A percentile compares a stretch with the other conserved stretches of the same genome.
Conservation (phyloP, 2,797 vertebrate genomes). For the Lepidocolaptes lacrymiger region DNA sequence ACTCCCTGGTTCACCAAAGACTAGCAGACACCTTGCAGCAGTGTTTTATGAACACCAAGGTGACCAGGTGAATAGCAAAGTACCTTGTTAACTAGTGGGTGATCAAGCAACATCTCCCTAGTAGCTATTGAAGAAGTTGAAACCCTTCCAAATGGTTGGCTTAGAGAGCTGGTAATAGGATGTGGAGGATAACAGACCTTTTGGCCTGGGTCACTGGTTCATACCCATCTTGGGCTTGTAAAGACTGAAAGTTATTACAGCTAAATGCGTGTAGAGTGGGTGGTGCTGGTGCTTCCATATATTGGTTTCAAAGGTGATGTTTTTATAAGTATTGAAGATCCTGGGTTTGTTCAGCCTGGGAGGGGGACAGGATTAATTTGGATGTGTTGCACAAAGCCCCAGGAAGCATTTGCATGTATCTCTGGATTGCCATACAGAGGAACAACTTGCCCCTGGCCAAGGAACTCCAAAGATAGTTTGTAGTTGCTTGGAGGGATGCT, state of each 20-base stretch:
- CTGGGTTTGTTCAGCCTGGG: background rate
- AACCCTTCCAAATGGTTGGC: background rate
- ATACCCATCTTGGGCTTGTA: background rate
- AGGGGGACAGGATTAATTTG: background rate
- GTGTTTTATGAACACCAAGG: conserved; percentile 92
- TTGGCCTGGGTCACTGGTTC: background rate
- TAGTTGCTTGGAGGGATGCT: background rate
- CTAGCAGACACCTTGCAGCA: conserved; percentile 95
- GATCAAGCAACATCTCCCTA: background rate
- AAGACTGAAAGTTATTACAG: conserved; percentile 4
- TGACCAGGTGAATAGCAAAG: conserved; percentile 85
- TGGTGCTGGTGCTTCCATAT: background rate
- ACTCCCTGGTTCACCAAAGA: conserved; percentile 94
- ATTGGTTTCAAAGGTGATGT: accelerated
- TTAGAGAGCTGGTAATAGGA: conserved; percentile 28
- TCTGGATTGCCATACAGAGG: background rate
- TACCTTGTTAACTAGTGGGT: background rate
- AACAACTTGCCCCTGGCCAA: background rate
- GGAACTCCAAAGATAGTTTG: background rate
- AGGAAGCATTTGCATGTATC: background rate
- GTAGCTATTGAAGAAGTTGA: background rate
- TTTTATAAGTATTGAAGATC: background rate
- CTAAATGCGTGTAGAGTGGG: background rate
- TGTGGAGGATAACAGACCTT: background rate
- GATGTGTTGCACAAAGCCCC: background rate